These are phyloP conservation scores for Brachionus plicatilis DNA, from an alignment of 1,140 invertebrate species.

Conservation along the genomic window DNA sequence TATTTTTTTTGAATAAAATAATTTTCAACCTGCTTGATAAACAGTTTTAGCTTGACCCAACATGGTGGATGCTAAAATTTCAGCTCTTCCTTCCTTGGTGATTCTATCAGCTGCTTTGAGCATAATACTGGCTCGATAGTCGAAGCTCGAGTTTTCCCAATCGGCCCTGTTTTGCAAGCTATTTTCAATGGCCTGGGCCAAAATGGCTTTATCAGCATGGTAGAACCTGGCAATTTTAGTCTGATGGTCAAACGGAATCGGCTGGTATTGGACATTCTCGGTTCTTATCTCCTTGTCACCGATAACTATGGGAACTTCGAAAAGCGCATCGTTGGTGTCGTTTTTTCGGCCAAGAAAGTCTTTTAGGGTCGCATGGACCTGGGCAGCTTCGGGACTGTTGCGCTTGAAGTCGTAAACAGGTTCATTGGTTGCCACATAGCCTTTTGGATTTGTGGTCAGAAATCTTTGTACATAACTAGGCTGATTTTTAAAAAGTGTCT, in stretches of 20 bases:
- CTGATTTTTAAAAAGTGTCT: neutral
- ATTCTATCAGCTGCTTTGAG: slow-evolving; percentile 75
- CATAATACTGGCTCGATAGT: slow-evolving; percentile 63
- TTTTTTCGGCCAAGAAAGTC: slow-evolving; percentile 45
- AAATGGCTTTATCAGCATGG: slow-evolving; percentile 74
- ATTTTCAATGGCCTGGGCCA: slow-evolving; percentile 77
- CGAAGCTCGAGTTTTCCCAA: slow-evolving; percentile 78
- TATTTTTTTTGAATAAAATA: too few relatives aligned
- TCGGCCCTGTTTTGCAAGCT: slow-evolving; percentile 69
- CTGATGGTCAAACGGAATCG: slow-evolving; percentile 76
- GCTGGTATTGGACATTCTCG: slow-evolving; percentile 68
- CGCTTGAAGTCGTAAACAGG: slow-evolving; percentile 66
- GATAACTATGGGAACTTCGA: slow-evolving; percentile 79
- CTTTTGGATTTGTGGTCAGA: neutral
- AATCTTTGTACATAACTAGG: neutral
- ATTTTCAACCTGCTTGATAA: slow-evolving; percentile 24
- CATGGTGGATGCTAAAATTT: slow-evolving; percentile 94
- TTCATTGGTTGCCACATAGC: slow-evolving; percentile 57
- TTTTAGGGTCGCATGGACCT: slow-evolving; percentile 69
- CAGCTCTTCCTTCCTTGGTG: slow-evolving; percentile 76
- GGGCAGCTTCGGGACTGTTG: slow-evolving; percentile 72
- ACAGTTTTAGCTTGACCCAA: slow-evolving; percentile 68
- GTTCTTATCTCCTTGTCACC: slow-evolving; percentile 77
- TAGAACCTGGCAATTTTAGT: slow-evolving; percentile 83
- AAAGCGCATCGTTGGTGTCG: slow-evolving; percentile 46